A percentile compares a stretch with the other conserved stretches of the same genome.
These are phyloP conservation scores for Tympanoctomys barrerae DNA, from an alignment of 2,797 vertebrate genomes.

Conservation along the genomic window DNA sequence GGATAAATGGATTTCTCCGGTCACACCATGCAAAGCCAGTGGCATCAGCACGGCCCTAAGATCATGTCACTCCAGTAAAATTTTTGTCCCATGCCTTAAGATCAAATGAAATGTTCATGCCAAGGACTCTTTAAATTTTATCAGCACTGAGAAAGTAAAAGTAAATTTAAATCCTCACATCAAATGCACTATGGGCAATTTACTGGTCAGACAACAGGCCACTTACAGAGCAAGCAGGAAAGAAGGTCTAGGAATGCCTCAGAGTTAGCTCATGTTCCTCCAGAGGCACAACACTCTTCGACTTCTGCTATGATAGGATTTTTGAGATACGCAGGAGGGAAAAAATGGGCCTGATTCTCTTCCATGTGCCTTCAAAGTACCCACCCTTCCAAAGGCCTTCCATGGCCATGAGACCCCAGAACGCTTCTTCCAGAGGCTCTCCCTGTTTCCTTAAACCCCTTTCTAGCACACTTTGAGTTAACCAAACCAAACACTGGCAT, in stretches of 20 bases:
- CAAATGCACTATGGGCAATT: fast-evolving
- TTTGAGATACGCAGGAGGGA: not conserved
- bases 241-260: fast-evolving
- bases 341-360: not conserved
- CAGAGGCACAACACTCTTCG: not conserved
- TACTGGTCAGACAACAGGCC: not conserved
- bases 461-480: not conserved
- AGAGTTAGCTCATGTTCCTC: not conserved
- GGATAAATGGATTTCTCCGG: not conserved
- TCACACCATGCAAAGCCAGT: not conserved
- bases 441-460: fast-evolving
- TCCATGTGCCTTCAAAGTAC: not conserved
- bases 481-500: not conserved
- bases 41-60: not conserved
- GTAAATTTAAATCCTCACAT: conserved; percentile 6
- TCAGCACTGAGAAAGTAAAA: not conserved
- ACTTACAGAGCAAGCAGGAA: not conserved
- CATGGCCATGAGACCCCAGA: fast-evolving
- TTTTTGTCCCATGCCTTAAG: not conserved
- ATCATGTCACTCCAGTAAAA: not conserved
- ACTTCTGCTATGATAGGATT: not conserved
- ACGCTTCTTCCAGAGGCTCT: fast-evolving
- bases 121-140: conserved; percentile 16
- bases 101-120: conserved; percentile 59
- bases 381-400: not conserved